A percentile compares a stretch with the other conserved stretches of the same genome.
These are phyloP conservation scores for Agapornis roseicollis DNA, from an alignment of 2,113 vertebrate genomes.

Conservation along the genomic window DNA sequence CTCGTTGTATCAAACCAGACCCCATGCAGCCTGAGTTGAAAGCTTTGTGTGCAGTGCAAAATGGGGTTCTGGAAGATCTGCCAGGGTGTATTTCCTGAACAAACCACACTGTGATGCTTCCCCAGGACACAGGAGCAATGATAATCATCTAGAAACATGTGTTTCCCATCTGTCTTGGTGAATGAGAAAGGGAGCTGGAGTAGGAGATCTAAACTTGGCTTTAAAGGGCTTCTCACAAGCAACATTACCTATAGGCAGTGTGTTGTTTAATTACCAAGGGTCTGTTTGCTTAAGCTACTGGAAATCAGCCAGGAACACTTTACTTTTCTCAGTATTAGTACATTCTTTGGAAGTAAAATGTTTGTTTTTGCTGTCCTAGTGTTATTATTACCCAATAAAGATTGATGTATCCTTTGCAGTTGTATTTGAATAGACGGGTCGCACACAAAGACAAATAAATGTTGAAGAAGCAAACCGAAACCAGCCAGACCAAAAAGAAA, in stretches of 20 bases:
- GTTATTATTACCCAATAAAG: neutral
- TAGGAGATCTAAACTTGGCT: neutral
- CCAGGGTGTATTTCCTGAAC: neutral
- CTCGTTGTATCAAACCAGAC: neutral
- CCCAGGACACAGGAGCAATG: neutral
- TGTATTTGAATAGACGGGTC: neutral
- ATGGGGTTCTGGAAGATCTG: neutral
- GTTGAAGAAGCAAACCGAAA: neutral
- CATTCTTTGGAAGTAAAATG: neutral
- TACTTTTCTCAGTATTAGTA: neutral
- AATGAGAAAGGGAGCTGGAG: neutral
- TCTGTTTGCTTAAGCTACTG: neutral
- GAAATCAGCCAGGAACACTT: neutral
- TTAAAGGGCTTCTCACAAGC: neutral
- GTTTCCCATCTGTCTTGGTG: neutral
- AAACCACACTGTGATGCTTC: neutral
- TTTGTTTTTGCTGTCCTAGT: neutral
- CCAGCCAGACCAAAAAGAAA: neutral
- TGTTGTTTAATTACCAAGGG: neutral
- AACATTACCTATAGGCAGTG: neutral
- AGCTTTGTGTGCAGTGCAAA: neutral
- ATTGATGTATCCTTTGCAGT: neutral
- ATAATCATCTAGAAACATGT: neutral
- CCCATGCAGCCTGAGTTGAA: fast-evolving
- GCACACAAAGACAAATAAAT: neutral